Base-by-base conservation (phyloP, 1,140 invertebrate genomes). In the Araneus ventricosus region DNA sequence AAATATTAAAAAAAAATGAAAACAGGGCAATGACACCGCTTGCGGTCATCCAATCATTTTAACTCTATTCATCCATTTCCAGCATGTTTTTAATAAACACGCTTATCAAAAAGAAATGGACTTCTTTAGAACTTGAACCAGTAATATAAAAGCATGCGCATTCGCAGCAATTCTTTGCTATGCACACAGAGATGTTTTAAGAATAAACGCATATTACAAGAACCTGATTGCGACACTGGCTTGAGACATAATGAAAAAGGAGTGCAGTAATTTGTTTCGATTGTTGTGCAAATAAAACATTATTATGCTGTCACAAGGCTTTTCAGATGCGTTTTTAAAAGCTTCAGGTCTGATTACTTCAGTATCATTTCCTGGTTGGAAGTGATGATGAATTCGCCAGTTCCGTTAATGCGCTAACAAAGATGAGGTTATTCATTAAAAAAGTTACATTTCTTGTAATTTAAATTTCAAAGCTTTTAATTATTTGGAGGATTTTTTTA, bases 251-350 rank as follows among this genome's bases (percentile, higher is more conserved):
- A 75, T 75, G 70, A 75, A 75, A 75, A 34, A 34, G 30, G 70
- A 34, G 70, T 75, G 30, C 70, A 75, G 82, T 57, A 84, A 84
- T 84, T 84, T 84, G 82, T 84, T 84, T 45, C 82, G 27, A 84
- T 84, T 84, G 82, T 84, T 84, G 82, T 84, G 45, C 82, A 84
- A 84, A 41, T 84, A 84, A 57, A 84, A 52, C 82, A 57, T 41
- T 45, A 84, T 84, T 84, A 84, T 84, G 27, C 82, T 57, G 39
- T 84, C 82, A 84, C 41, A 57, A n/a, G 41, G 41, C 45, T 75
- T 75, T 75, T 75, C 30, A 75, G 30, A 75, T 34, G 70, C 27
- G 30, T 14, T 37, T 75, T 3, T 14, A 37, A 14, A 17, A 4
- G 27, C 70, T 30, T 22, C 27, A 22, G 70, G 70, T 20, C 10